Evolutionary conservation across 2,113 vertebrate genomes (phyloP).

Genomic region (Cavia aperea): DNA sequence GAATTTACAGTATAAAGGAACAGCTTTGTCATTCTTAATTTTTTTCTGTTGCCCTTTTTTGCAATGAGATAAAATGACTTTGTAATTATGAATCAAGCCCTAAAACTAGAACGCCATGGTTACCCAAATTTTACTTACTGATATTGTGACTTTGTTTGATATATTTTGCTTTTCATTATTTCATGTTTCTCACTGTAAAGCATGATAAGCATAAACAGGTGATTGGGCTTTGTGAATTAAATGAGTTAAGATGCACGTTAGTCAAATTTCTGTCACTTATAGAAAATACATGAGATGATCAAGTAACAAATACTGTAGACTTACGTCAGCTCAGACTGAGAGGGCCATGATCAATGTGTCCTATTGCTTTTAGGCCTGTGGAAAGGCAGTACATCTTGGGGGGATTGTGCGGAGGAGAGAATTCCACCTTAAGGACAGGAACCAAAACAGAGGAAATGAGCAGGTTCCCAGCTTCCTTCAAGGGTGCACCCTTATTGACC

Average conservation of each 20-base stretch:
- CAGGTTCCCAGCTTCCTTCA: accelerated
- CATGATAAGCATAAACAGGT: neutral
- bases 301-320: neutral
- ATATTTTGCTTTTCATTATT: neutral
- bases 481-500: accelerated
- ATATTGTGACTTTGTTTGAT: neutral
- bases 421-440: neutral
- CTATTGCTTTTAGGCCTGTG: neutral
- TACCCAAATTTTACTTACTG: neutral
- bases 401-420: neutral
- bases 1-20: neutral
- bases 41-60: neutral
- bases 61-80: neutral
- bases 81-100: neutral
- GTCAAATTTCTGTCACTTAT: neutral
- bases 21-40: neutral
- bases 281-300: neutral
- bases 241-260: neutral
- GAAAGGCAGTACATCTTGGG: neutral
- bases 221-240: neutral
- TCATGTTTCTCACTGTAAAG: neutral
- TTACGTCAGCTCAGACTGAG: neutral
- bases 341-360: too few species aligned
- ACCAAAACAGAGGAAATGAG: neutral
- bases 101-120: neutral